Base-by-base conservation (phyloP, 2,113 vertebrate species). In the Noctilio leporinus region DNA sequence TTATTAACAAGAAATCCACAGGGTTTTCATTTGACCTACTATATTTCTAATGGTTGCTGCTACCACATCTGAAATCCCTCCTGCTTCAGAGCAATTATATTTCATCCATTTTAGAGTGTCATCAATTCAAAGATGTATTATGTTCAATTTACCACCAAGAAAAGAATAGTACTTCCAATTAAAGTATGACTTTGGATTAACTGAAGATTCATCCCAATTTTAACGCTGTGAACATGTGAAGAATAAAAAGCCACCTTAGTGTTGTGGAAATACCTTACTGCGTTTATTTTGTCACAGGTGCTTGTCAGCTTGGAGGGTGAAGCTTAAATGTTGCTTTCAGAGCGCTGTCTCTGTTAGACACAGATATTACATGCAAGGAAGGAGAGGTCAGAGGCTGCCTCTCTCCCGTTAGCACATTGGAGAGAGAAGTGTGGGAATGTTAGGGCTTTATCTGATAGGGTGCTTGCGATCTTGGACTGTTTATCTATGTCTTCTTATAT, bases 41-140 rank as follows among this genome's bases (percentile, higher is more conserved):
- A 0, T 30, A 72, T 91, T 88, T 92, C 67, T 73, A 33, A 69
- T 59, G 22, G 78, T 96, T 88, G 91, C 91, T 96, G 73, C 59
- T 15, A 59, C 43, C 28, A 0, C 45, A 38, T 33, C 40, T 72
- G 69, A 73, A 64, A 59, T 67, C 26, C 49, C 30, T 95, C 7
- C 38, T 53, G 43, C 2, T 33, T 35, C 38, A 77, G 35, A 80
- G 14, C 33, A 82, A 70, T 84, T 35, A 3, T 73, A 82, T 86
- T 93, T 94, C 93, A 69, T 83, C 57, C 47, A 51, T 89, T 78
- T 38, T 80, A 69, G 77, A 45, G 38, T 88, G 19, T 80, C 62
- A 38, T 92, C 30, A 43, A 20, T 59, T 91, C 65, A 77, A 93
- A 94, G 43, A 65, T 86, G 4, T 55, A 49, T 84, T 93, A 51